A percentile compares a stretch with the other conserved stretches of the same genome.
Conservation (phyloP, 2,888 invertebrate genomes). For the Plemyria rubiginata region DNA sequence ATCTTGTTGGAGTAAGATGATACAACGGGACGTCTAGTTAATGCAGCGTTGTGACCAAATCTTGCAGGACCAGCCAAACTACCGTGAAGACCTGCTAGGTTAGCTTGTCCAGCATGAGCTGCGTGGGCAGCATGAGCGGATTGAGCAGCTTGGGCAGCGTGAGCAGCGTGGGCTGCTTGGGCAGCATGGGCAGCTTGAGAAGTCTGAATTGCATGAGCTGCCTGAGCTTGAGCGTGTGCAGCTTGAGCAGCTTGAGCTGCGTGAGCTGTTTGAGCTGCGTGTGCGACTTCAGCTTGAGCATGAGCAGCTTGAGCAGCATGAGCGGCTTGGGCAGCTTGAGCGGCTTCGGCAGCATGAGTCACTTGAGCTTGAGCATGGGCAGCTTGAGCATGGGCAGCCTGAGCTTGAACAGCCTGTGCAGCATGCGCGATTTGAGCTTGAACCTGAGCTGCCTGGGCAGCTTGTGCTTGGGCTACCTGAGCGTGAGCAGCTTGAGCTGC, state of each 20-base stretch:
- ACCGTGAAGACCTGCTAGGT: conserved; percentile 28
- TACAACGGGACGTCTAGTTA: conserved; percentile 33
- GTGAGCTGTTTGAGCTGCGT: conserved; percentile 36
- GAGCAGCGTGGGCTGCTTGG: conserved; percentile 26
- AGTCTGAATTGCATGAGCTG: conserved; percentile 31
- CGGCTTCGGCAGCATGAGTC: conserved; percentile 29
- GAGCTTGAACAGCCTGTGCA: conserved; percentile 36
- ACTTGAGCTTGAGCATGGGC: conserved; percentile 36
- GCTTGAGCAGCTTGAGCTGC: conserved; percentile 31
- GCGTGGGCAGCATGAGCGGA: conserved; percentile 30
- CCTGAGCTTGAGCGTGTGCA: conserved; percentile 27
- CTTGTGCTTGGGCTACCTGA: conserved; percentile 37
- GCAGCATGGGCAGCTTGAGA: conserved; percentile 27
- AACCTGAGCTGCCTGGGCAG: conserved; percentile 35
- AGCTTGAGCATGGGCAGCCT: conserved; percentile 30
- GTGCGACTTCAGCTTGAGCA: conserved; percentile 25
- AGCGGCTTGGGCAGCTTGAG: conserved; percentile 37
- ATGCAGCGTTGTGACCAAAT: conserved; percentile 30
- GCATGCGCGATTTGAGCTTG: conserved; percentile 34
- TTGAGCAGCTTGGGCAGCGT: conserved; percentile 31
- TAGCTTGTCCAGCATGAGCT: conserved; percentile 30
- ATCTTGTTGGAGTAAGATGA: conserved; percentile 42
- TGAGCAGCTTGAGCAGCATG: conserved; percentile 40
- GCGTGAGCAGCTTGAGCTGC: conserved; percentile 41
- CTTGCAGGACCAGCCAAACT: conserved; percentile 32